These are phyloP conservation scores for Climacteris rufus DNA, from an alignment of 2,113 vertebrate species.

Conservation along the genomic window DNA sequence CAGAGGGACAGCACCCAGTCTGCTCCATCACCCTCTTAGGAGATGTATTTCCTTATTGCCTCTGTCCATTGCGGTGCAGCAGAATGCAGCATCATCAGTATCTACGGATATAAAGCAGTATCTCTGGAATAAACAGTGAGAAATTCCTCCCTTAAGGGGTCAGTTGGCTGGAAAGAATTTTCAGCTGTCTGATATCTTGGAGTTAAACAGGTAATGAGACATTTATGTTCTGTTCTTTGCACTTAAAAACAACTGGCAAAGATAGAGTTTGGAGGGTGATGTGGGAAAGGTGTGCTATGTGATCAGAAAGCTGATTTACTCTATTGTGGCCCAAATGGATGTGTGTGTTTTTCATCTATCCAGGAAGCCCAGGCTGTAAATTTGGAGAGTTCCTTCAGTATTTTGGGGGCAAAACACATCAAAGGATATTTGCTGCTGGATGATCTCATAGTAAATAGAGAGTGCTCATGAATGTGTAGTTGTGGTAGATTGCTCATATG, in stretches of 20 bases:
- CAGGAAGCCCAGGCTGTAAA: neutral
- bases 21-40: neutral
- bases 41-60: neutral
- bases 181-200: neutral
- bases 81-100: neutral
- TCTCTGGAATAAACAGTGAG: neutral
- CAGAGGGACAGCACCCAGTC: neutral
- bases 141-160: neutral
- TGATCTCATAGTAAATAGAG: neutral
- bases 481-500: neutral
- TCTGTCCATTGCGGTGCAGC: neutral
- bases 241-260: neutral
- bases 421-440: neutral
- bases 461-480: neutral
- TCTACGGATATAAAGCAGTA: neutral
- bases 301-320: neutral
- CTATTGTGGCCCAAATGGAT: neutral
- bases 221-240: neutral
- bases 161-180: neutral
- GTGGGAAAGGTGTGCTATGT: neutral
- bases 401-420: neutral
- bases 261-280: neutral
- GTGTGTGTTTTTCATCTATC: fast-evolving
- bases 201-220: neutral
- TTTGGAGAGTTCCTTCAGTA: neutral